phyloP scores from a whole-genome alignment of 2,888 invertebrate species.

The Anarsia innoxiella region DNA sequence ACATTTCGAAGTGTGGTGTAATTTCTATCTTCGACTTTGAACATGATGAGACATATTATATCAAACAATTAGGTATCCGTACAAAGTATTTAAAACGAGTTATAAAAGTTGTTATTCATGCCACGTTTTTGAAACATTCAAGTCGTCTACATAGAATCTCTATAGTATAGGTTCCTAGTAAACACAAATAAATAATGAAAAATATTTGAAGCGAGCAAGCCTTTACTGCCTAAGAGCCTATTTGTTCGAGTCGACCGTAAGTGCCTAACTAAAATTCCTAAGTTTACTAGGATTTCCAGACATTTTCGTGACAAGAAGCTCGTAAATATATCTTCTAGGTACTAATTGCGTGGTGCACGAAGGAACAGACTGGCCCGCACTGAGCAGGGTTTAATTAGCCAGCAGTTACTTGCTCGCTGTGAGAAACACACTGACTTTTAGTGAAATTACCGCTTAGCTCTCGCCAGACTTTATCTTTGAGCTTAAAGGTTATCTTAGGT shows the following conservation, averaged over 20 bases:
- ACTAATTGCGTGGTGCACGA: conserved; percentile 16
- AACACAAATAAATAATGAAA: conserved; percentile 5
- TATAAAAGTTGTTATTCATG: no score
- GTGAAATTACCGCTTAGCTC: conserved; percentile 23
- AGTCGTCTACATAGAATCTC: no score
- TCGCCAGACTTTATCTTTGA: conserved; percentile 23
- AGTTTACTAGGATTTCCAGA: conserved; percentile 16
- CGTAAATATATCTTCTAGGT: conserved; percentile 19
- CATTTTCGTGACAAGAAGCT: conserved; percentile 12
- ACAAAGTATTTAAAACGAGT: no score
- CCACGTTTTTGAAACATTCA: no score
- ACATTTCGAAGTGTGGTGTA: conserved; percentile 2
- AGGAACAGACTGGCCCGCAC: conserved; percentile 1
- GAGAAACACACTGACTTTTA: conserved; percentile 18
- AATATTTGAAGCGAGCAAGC: conserved; percentile 5
- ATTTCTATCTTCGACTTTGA: background rate
- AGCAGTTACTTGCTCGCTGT: conserved; percentile 7
- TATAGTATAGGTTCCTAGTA: no score
- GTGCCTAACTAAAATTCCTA: conserved; percentile 10
- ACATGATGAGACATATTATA: no score
- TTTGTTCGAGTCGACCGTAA: conserved; percentile 3
- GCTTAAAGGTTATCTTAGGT: conserved; percentile 30
- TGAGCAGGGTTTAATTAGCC: conserved; percentile 12
- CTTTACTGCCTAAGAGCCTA: conserved; percentile 3
- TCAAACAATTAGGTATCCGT: no score